Evolutionary conservation across 2,888 invertebrate species (phyloP).

Genomic region (Leucozona laternaria): DNA sequence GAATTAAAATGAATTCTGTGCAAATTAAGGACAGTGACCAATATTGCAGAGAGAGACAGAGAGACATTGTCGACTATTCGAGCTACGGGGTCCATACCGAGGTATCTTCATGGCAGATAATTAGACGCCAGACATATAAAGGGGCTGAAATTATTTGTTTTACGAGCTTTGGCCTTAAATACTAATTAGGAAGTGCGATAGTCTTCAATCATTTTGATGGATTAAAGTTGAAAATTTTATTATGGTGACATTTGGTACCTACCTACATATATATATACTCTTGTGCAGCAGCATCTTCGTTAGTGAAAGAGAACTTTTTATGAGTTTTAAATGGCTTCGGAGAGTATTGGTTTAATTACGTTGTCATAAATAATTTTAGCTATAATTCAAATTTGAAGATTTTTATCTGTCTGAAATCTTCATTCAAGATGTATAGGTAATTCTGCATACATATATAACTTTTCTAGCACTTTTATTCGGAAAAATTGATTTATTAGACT

Average conservation of each 20-base stretch:
- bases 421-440: not conserved
- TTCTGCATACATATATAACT: no score
- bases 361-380: not conserved
- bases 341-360: not conserved
- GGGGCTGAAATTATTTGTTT: constrained; percentile 55
- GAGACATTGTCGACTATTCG: not conserved
- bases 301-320: constrained; percentile 3
- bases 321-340: not conserved
- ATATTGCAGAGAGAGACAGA: not conserved
- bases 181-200: constrained; percentile 55
- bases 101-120: constrained; percentile 53
- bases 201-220: constrained; percentile 39
- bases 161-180: constrained; percentile 60
- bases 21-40: constrained; percentile 61
- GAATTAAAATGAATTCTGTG: constrained; percentile 69
- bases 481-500: not conserved
- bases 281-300: not conserved
- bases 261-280: not conserved
- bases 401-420: not conserved
- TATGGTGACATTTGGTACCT: not conserved
- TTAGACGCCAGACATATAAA: constrained; percentile 53
- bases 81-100: not conserved
- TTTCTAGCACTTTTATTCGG: not conserved
- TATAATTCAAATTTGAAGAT: not conserved
- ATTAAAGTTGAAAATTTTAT: constrained; percentile 27